phyloP scores from a whole-genome alignment of 2,888 invertebrate species.

The Andricus quercusramuli region DNA sequence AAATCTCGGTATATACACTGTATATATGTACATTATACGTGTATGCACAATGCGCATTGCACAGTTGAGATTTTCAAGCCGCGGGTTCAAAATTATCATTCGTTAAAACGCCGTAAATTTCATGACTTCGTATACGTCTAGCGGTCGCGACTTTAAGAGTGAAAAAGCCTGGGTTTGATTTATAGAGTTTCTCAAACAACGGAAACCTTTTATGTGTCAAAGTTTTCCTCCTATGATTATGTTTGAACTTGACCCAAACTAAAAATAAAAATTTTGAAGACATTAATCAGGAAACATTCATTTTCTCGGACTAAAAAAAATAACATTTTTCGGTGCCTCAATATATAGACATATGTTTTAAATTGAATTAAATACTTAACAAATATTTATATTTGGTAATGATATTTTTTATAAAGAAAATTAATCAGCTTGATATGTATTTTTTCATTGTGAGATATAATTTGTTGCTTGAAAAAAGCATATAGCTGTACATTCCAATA shows the following conservation, averaged over 20 bases:
- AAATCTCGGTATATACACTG: slow-evolving; percentile 27
- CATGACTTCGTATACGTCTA: not conserved
- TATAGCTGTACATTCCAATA: too few relatives aligned
- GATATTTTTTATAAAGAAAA: too few relatives aligned
- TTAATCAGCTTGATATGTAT: too few relatives aligned
- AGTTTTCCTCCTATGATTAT: not conserved
- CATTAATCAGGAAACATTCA: too few relatives aligned
- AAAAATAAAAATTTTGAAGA: not conserved
- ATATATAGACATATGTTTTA: too few relatives aligned
- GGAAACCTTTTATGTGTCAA: not conserved
- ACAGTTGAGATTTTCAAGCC: slow-evolving; percentile 36
- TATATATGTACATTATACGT: not conserved
- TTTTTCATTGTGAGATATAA: too few relatives aligned
- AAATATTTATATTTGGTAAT: too few relatives aligned
- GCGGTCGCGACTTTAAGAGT: not conserved
- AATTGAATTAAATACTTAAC: too few relatives aligned
- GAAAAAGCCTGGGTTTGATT: not conserved
- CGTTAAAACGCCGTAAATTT: slow-evolving; percentile 37
- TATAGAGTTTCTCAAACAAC: not conserved
- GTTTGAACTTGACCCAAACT: not conserved
- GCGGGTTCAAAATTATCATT: slow-evolving; percentile 34
- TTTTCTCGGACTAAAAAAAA: too few relatives aligned
- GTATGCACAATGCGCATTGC: slow-evolving; percentile 13
- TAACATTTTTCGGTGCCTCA: too few relatives aligned
- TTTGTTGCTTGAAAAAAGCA: too few relatives aligned